Conservation (phyloP, 2,797 vertebrate genomes). For the Myioborus melanocephalus region DNA sequence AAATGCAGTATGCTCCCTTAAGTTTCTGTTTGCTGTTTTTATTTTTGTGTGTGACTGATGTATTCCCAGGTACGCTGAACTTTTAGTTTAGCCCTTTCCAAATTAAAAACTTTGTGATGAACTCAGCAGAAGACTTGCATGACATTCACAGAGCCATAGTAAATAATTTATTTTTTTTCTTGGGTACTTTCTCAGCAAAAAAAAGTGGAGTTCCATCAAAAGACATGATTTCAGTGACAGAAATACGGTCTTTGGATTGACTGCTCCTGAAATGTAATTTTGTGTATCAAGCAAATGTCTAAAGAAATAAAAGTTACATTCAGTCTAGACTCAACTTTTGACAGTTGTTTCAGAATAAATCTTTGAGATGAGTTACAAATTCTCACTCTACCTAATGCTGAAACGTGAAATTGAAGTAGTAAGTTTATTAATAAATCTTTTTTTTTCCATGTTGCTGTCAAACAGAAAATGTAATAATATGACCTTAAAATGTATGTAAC, state of each 20-base stretch:
- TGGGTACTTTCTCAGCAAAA: neutral
- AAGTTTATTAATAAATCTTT: neutral
- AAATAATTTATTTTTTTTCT: neutral
- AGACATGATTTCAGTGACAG: neutral
- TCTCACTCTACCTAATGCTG: neutral
- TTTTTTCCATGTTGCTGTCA: neutral
- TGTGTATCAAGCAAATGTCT: neutral
- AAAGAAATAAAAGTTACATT: constrained; percentile 4
- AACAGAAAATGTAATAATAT: neutral
- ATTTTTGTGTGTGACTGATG: neutral
- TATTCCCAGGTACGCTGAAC: neutral
- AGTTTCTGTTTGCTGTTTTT: neutral
- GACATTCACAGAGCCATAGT: neutral
- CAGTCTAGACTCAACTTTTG: neutral
- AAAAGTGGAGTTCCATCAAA: neutral
- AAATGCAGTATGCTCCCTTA: neutral
- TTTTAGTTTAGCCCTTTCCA: neutral
- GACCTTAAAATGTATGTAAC: neutral
- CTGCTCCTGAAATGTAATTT: constrained; percentile 11
- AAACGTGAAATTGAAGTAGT: neutral
- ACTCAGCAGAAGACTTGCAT: neutral
- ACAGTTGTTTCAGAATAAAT: neutral
- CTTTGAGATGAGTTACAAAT: neutral
- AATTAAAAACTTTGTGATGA: neutral
- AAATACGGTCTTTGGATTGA: neutral